A percentile compares a stretch with the other conserved stretches of the same genome.
These are phyloP conservation scores for Lophotriccus pileatus DNA, from an alignment of 2,797 vertebrate genomes.

Conservation along the genomic window DNA sequence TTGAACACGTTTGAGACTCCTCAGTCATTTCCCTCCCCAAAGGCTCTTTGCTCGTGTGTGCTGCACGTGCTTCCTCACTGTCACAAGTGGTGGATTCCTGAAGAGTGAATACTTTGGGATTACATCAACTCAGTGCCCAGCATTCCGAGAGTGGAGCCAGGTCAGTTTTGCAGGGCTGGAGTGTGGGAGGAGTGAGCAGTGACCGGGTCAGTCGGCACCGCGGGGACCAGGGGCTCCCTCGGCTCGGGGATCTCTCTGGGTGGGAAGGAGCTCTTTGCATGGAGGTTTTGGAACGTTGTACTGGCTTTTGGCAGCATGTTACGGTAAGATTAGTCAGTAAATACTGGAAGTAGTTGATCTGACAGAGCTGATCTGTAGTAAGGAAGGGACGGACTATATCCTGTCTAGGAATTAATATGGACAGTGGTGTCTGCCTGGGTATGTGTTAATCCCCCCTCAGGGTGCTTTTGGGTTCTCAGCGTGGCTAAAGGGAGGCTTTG, in stretches of 20 bases:
- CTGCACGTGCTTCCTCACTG: not conserved
- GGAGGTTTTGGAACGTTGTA: not conserved
- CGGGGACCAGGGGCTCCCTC: not conserved
- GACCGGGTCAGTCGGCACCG: accelerated
- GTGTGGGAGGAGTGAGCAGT: not conserved
- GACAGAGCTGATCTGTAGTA: not conserved
- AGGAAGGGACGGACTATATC: not conserved
- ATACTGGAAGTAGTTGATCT: not conserved
- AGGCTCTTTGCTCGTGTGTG: not conserved
- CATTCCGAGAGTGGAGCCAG: not conserved
- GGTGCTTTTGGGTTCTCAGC: not conserved
- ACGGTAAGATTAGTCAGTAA: not conserved
- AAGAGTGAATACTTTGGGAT: not conserved
- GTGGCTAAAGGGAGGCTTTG: not conserved
- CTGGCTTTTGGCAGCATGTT: not conserved
- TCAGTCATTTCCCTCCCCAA: not conserved
- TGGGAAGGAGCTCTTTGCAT: not conserved
- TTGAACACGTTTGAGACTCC: not conserved
- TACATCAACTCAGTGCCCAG: not conserved
- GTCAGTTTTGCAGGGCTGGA: not conserved
- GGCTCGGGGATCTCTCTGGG: not conserved
- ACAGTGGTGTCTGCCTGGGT: not conserved
- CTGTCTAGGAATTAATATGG: not conserved
- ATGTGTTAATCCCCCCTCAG: not conserved
- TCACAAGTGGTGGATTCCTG: not conserved